phyloP scores from a whole-genome alignment of 2,888 invertebrate species.

The Drosophila meridionalis region DNA sequence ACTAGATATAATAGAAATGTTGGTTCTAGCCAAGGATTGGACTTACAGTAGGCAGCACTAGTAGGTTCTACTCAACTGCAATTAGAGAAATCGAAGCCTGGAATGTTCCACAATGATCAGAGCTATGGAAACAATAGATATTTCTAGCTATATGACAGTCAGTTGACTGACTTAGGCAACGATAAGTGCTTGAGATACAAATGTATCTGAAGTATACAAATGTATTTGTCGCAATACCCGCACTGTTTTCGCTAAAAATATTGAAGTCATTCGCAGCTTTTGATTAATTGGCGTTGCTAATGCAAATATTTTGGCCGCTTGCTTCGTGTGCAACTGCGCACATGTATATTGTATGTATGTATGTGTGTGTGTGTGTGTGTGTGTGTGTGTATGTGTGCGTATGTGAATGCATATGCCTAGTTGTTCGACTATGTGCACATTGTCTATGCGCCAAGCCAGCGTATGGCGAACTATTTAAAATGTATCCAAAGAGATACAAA shows the following conservation, averaged over 20 bases:
- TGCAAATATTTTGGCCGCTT: conserved; percentile 72
- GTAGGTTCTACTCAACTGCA: background rate
- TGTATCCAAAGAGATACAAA: conserved; percentile 78
- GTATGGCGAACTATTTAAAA: conserved; percentile 73
- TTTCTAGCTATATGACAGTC: conserved; percentile 1
- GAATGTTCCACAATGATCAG: background rate
- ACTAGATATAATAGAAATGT: background rate
- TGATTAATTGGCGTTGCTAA: conserved; percentile 77
- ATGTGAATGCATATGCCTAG: conserved; percentile 19
- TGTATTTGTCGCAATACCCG: conserved; percentile 22
- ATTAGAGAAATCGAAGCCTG: background rate
- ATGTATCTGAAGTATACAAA: conserved; percentile 42
- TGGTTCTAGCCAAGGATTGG: background rate
- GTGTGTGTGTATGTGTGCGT: conserved; percentile 7
- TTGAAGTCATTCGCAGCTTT: conserved; percentile 68
- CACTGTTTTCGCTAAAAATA: conserved; percentile 53
- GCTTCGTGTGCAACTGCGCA: conserved; percentile 26
- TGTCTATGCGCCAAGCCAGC: conserved; percentile 75
- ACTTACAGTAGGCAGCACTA: background rate
- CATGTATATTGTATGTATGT: conserved; percentile 6
- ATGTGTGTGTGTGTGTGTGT: background rate
- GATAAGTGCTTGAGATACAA: conserved; percentile 52
- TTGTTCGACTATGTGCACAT: conserved; percentile 29
- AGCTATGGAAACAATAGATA: background rate
- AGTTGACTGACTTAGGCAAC: conserved; percentile 66